A percentile compares a stretch with the other conserved stretches of the same genome.
These are phyloP conservation scores for Otus scops DNA, from an alignment of 2,797 vertebrate genomes.

Conservation along the genomic window DNA sequence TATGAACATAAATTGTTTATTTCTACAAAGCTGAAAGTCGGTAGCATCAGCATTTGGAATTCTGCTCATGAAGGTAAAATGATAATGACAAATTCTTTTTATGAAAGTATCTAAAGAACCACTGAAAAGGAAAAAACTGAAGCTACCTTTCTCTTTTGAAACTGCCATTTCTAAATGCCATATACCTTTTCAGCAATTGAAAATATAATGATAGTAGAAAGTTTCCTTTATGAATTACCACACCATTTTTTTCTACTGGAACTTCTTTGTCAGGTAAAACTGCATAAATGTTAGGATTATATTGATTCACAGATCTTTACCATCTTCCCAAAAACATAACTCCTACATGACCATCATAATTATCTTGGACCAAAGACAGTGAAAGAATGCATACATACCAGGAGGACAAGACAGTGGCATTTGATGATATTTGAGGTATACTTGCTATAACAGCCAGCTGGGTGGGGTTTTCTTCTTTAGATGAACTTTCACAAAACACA, in stretches of 20 bases:
- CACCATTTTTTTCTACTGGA: background rate
- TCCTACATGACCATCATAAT: background rate
- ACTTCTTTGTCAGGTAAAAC: conserved; percentile 19
- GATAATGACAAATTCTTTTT: conserved; percentile 15
- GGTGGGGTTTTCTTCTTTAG: background rate
- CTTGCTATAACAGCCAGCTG: background rate
- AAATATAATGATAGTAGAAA: conserved; percentile 21
- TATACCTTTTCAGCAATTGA: conserved; percentile 5
- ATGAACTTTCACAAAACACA: background rate
- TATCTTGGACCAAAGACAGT: background rate
- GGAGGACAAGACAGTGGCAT: conserved; percentile 1
- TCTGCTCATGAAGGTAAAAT: conserved; percentile 15
- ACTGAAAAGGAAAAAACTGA: background rate
- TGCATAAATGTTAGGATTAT: conserved; percentile 3
- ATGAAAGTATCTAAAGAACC: conserved; percentile 27
- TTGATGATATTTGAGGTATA: background rate
- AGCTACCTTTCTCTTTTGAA: conserved; percentile 28
- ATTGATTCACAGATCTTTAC: background rate
- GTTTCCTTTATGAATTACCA: conserved; percentile 17
- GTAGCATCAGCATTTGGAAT: conserved; percentile 34
- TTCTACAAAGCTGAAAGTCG: conserved; percentile 19
- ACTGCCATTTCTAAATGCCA: conserved; percentile 41
- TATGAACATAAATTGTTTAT: conserved; percentile 2
- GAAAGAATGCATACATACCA: background rate
- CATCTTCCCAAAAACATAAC: background rate